Evolutionary conservation across 2,888 invertebrate genomes (phyloP).

Genomic region (Andrena fulva): DNA sequence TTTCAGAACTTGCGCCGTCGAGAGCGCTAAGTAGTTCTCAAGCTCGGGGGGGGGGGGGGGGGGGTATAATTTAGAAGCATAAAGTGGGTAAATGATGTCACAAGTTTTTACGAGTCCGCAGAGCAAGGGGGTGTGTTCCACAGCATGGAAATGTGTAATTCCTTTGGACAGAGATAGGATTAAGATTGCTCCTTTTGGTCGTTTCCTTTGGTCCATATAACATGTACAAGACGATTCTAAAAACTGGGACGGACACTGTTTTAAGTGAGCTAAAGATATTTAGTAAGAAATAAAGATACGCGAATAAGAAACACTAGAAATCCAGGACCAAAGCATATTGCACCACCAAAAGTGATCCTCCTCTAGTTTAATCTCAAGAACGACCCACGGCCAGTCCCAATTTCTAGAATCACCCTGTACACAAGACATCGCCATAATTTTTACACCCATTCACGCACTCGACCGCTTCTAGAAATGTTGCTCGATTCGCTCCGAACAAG

Average conservation of each 20-base stretch:
- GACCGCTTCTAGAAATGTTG: slow-evolving; percentile 6
- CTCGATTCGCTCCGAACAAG: slow-evolving; percentile 3
- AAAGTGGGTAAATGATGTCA: background rate
- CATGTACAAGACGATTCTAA: background rate
- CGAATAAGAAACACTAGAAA: too few species aligned
- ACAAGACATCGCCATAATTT: slow-evolving; percentile 4
- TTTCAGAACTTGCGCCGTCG: too few species aligned
- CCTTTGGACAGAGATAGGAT: background rate
- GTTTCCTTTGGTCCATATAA: too few species aligned
- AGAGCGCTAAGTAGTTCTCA: background rate
- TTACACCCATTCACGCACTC: background rate
- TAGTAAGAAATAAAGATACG: too few species aligned
- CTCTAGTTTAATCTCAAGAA: too few species aligned
- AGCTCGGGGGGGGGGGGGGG: background rate
- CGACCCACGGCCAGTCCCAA: background rate
- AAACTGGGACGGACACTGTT: background rate
- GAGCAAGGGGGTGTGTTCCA: background rate
- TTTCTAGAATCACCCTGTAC: background rate
- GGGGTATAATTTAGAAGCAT: slow-evolving; percentile 7
- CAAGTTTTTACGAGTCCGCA: background rate
- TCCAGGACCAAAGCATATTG: too few species aligned
- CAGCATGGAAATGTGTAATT: background rate
- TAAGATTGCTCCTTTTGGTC: background rate
- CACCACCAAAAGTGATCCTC: too few species aligned
- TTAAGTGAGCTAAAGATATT: background rate